Evolutionary conservation across 1,140 invertebrate species (phyloP).

Genomic region (Drosophila mauritiana): DNA sequence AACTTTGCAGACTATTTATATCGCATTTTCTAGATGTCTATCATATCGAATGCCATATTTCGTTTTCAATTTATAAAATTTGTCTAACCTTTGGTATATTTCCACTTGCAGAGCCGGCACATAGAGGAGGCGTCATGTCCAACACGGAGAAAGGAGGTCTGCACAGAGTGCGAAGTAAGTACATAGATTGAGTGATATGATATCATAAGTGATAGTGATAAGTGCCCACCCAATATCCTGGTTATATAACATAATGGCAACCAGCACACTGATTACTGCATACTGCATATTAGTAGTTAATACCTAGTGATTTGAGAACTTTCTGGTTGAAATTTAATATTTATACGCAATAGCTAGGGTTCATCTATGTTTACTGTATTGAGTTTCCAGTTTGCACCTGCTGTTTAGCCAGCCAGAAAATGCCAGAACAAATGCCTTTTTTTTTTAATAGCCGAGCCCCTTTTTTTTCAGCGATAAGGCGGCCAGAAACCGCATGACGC

Average conservation of each 20-base stretch:
- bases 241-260: too few species aligned
- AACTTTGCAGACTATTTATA: slow-evolving; percentile 40
- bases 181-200: slow-evolving; percentile 1
- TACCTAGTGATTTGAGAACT: too few species aligned
- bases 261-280: too few species aligned
- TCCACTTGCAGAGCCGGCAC: slow-evolving; percentile 44
- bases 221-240: background rate
- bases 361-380: background rate
- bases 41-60: slow-evolving; percentile 12
- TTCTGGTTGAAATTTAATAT: background rate
- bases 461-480: slow-evolving; percentile 38
- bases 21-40: slow-evolving; percentile 15
- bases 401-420: slow-evolving; percentile 14
- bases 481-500: slow-evolving; percentile 33
- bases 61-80: slow-evolving; percentile 45
- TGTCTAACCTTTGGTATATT: slow-evolving; percentile 36
- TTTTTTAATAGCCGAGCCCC: slow-evolving; percentile 53
- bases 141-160: slow-evolving; percentile 73
- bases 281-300: too few species aligned
- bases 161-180: slow-evolving; percentile 74
- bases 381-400: slow-evolving; percentile 11
- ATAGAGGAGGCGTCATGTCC: slow-evolving; percentile 49
- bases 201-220: slow-evolving; percentile 23
- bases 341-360: background rate
- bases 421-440: slow-evolving; percentile 19